A percentile compares a stretch with the other conserved stretches of the same genome.
These are phyloP conservation scores for Lordiphosa mommai DNA, from an alignment of 1,140 invertebrate genomes.

Conservation along the genomic window DNA sequence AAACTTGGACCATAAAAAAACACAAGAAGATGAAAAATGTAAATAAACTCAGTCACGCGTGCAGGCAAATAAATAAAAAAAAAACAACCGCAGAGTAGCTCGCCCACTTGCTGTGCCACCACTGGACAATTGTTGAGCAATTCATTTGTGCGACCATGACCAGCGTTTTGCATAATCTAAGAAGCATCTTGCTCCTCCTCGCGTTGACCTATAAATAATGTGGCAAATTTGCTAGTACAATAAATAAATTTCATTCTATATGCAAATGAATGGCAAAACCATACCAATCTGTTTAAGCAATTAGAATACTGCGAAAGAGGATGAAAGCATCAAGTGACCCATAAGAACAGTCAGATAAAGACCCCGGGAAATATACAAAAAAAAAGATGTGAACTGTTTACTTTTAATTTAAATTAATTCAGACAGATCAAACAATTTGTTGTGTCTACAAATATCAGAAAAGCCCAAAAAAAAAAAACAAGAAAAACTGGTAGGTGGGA, in stretches of 20 bases:
- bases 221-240: constrained; percentile 50
- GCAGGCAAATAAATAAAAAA: constrained; percentile 54
- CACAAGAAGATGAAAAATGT: constrained; percentile 25
- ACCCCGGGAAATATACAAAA: too few relatives aligned
- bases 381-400: too few relatives aligned
- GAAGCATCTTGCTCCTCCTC: not conserved
- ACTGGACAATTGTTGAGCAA: constrained; percentile 22
- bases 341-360: not conserved
- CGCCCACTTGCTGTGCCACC: not conserved
- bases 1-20: constrained; percentile 35
- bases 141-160: constrained; percentile 29
- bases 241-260: constrained; percentile 64
- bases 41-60: constrained; percentile 52
- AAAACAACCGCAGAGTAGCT: not conserved
- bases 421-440: too few relatives aligned
- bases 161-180: constrained; percentile 45
- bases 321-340: not conserved
- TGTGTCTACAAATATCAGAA: too few relatives aligned
- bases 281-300: constrained; percentile 3
- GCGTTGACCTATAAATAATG: constrained; percentile 64
- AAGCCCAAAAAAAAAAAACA: too few relatives aligned
- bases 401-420: too few relatives aligned
- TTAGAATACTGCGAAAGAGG: not conserved
- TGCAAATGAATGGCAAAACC: constrained; percentile 45
- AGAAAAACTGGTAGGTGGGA: too few relatives aligned